Evolutionary conservation across 2,888 invertebrate species (phyloP).

Genomic region (Aelia acuminata): DNA sequence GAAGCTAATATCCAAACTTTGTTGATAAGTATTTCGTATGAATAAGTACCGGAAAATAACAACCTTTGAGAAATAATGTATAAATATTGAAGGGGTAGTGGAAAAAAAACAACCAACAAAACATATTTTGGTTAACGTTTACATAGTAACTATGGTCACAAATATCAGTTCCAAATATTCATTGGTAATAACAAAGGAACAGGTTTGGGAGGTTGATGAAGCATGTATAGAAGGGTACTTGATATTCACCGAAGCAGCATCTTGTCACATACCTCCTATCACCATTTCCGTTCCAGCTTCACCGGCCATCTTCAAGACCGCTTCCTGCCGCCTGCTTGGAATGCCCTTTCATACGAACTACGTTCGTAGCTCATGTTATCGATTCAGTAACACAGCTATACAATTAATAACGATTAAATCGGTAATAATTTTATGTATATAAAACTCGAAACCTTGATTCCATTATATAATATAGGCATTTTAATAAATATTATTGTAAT

Average conservation of each 20-base stretch:
- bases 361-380: not conserved
- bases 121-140: too few relatives aligned
- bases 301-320: conserved; percentile 40
- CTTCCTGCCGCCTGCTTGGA: conserved; percentile 24
- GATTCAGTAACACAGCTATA: not conserved
- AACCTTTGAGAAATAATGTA: too few relatives aligned
- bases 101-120: too few relatives aligned
- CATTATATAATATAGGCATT: not conserved
- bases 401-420: too few relatives aligned
- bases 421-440: too few relatives aligned
- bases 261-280: conserved; percentile 31
- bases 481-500: not conserved
- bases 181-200: not conserved
- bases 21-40: too few relatives aligned
- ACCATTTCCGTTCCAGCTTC: conserved; percentile 37
- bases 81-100: too few relatives aligned
- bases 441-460: not conserved
- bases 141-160: too few relatives aligned
- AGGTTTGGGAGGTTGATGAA: not conserved
- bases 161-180: too few relatives aligned
- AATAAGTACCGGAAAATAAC: too few relatives aligned
- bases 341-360: not conserved
- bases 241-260: conserved; percentile 15
- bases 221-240: not conserved
- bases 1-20: too few relatives aligned